phyloP scores from a whole-genome alignment of 2,888 invertebrate genomes.

The Fissipunctia ypsillon region DNA sequence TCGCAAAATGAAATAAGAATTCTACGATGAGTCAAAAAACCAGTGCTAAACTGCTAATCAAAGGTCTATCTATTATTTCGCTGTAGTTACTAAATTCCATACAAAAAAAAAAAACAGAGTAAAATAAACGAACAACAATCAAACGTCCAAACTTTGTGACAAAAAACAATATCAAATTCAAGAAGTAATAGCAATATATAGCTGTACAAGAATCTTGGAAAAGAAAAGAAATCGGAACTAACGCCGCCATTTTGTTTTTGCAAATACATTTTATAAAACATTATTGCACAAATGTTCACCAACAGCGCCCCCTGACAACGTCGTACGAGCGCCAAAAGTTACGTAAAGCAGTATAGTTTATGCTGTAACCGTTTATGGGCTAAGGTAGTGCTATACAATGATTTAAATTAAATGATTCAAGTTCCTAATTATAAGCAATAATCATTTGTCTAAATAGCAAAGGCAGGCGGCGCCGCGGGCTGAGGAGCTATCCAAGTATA shows the following conservation, averaged over 20 bases:
- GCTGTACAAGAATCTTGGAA: background rate
- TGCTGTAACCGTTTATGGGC: slow-evolving; percentile 4
- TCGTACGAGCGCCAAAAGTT: background rate
- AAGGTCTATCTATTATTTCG: background rate
- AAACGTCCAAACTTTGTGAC: background rate
- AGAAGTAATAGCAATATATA: background rate
- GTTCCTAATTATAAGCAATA: slow-evolving; percentile 56
- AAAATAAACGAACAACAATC: background rate
- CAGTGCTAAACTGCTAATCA: background rate
- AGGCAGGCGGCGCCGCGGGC: slow-evolving; percentile 50
- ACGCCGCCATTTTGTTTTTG: background rate
- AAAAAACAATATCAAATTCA: background rate
- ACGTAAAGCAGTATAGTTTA: background rate
- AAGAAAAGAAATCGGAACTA: background rate
- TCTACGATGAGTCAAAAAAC: background rate
- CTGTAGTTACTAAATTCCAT: background rate
- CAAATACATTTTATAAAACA: background rate
- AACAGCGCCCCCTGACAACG: too few species aligned
- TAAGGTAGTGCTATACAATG: slow-evolving; percentile 17
- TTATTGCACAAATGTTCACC: background rate
- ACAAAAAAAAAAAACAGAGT: background rate
- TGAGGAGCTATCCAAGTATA: slow-evolving; percentile 47
- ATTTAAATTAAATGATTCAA: slow-evolving; percentile 50
- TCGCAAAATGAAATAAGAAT: background rate
- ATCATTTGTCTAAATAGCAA: slow-evolving; percentile 59